phyloP scores from a whole-genome alignment of 2,113 vertebrate genomes.

The Pseudorhombus dupliciocellatus region DNA sequence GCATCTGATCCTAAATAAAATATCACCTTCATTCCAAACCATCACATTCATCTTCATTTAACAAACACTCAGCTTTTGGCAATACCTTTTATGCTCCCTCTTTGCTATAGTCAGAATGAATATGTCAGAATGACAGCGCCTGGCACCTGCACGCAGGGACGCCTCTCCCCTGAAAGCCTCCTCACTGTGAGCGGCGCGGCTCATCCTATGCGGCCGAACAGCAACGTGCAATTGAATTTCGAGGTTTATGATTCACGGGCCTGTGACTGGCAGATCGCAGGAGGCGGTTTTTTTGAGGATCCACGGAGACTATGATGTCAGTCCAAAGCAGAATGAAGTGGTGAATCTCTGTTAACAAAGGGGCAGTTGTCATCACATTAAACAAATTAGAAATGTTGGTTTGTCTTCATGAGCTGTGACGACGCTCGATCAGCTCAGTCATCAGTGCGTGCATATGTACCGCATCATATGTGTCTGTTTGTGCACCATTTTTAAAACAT shows the following conservation, averaged over 20 bases:
- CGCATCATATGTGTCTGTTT: constrained; percentile 24
- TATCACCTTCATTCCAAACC: constrained; percentile 81
- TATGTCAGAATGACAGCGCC: constrained; percentile 62
- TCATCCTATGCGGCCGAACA: constrained; percentile 8
- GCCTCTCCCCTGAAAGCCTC: constrained; percentile 35
- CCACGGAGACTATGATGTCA: constrained; percentile 2
- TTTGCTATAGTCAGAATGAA: constrained; percentile 67
- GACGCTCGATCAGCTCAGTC: constrained; percentile 29
- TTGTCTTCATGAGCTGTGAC: constrained; percentile 11
- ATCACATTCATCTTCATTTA: constrained; percentile 82
- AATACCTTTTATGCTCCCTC: constrained; percentile 66
- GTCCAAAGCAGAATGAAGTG: constrained; percentile 21
- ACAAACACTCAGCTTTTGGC: constrained; percentile 69
- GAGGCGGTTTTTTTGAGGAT: neutral
- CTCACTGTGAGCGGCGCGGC: constrained; percentile 8
- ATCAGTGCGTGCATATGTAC: constrained; percentile 12
- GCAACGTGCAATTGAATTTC: constrained; percentile 36
- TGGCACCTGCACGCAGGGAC: constrained; percentile 47
- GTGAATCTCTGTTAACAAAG: neutral
- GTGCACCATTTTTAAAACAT: constrained; percentile 42
- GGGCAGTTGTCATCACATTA: neutral
- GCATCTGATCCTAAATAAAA: constrained; percentile 79
- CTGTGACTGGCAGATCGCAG: constrained; percentile 17
- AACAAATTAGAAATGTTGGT: constrained; percentile 11
- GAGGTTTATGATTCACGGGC: constrained; percentile 41